Conservation (phyloP, 37 sponge, comb jelly and placozoan species). For the Halichondria panicea region DNA sequence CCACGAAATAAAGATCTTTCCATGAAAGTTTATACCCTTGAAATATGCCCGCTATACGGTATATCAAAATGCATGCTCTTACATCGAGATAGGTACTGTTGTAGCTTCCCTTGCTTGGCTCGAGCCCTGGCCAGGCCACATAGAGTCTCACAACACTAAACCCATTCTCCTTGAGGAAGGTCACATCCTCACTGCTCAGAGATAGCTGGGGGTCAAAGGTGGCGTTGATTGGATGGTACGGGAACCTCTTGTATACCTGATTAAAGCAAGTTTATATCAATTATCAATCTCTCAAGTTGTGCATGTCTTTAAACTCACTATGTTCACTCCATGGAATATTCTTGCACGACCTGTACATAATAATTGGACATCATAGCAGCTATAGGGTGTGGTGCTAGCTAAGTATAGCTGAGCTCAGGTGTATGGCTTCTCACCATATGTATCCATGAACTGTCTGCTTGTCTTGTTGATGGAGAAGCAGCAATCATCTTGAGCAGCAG, state of each 20-base stretch:
- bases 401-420: too few relatives aligned
- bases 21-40: too few relatives aligned
- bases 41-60: too few relatives aligned
- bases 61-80: slow-evolving; percentile 2
- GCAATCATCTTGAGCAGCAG: too few relatives aligned
- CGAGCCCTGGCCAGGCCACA: slow-evolving; percentile 81
- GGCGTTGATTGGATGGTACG: slow-evolving; percentile 54
- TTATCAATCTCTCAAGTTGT: too few relatives aligned
- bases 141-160: slow-evolving; percentile 72
- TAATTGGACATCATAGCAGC: too few relatives aligned
- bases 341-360: slow-evolving; percentile 65
- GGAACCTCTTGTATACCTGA: slow-evolving; percentile 76
- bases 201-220: slow-evolving; percentile 63
- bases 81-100: slow-evolving; percentile 75
- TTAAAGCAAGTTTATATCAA: too few relatives aligned
- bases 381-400: too few relatives aligned
- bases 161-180: slow-evolving; percentile 62
- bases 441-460: too few relatives aligned
- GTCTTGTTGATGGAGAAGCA: too few relatives aligned
- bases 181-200: slow-evolving; percentile 45
- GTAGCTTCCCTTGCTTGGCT: slow-evolving; percentile 61
- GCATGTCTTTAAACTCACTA: slow-evolving; percentile 28
- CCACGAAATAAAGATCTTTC: background rate
- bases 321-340: slow-evolving; percentile 73
- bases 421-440: too few relatives aligned